Conservation (phyloP, 2,888 invertebrate species). For the Dolichopus griseipennis region DNA sequence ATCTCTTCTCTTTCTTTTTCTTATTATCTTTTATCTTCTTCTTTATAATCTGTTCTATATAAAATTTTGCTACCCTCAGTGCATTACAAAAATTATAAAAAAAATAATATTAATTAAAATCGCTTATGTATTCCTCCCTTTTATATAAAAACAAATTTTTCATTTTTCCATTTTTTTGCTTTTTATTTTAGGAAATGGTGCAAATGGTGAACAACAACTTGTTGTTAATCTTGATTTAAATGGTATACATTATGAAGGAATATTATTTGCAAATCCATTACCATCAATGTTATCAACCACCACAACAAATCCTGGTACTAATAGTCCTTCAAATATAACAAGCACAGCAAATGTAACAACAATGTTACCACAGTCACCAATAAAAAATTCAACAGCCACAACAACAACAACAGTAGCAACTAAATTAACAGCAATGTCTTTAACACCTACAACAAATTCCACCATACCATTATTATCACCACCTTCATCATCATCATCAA, state of each 20-base stretch:
- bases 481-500: not conserved
- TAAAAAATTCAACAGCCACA: not conserved
- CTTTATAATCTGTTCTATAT: too few relatives aligned
- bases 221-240: slow-evolving; percentile 94
- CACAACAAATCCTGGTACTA: slow-evolving; percentile 4
- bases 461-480: too few relatives aligned
- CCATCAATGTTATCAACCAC: slow-evolving; percentile 9
- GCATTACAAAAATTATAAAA: too few relatives aligned
- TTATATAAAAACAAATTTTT: too few relatives aligned
- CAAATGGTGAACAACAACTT: slow-evolving; percentile 77
- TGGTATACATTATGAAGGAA: slow-evolving; percentile 90
- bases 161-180: not conserved
- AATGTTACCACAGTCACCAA: not conserved
- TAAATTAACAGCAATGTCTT: not conserved
- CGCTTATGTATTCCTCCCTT: too few relatives aligned
- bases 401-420: slow-evolving; percentile 7
- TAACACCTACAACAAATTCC: not conserved
- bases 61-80: too few relatives aligned
- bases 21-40: too few relatives aligned
- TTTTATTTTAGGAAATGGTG: slow-evolving; percentile 61
- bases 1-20: too few relatives aligned
- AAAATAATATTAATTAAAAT: too few relatives aligned
- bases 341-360: slow-evolving; percentile 12
- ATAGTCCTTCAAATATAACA: slow-evolving; percentile 13
- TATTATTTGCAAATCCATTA: slow-evolving; percentile 59